Base-by-base conservation (phyloP, 2,113 vertebrate species). In the Triplophysa rosa region DNA sequence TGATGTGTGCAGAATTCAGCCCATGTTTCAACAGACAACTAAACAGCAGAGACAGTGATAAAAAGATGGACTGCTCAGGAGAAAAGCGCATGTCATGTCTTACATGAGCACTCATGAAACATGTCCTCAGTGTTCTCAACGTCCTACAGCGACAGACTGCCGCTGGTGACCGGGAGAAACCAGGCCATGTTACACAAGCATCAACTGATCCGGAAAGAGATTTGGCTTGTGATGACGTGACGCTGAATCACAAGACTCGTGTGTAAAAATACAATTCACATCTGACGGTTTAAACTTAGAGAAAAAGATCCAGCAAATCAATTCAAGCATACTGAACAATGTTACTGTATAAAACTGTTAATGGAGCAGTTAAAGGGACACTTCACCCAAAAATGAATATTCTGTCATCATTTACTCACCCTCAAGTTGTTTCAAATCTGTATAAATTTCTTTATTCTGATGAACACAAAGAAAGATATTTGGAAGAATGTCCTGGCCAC, bases 201-300 rank as follows among this genome's bases (percentile, higher is more conserved):
- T 74, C 71, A 62, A 40, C 71, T 74, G 56, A 74, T 24, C n/a
- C 23, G 21, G 52, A 59, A 37, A 33, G 5, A 37, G 16, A 33
- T 52, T 54, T 3, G 54, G 26, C 52, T 23, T 58, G 37, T 40
- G 7, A 72, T 59, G 29, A 72, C 16, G n/a, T n/a, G 4, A n/a
- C 11, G 42, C 19, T 69, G 45, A 69, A 69, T n/a, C 54, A 58
- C 54, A 58, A 58, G 54, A n/a, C n/a, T 58, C 21, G 2, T 9
- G 42, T 24, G 21, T 49, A 68, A 69, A 69, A 69, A 21, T 16
- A 40, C 11, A 8, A 56, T 10, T 23, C n/a, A 10, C 4, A 21
- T 58, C 19, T 52, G n/a, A 54, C 67, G 19, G 16, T 29, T 54
- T 33, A 19, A 10, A 33, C 24, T 29, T 9, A 24, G 45, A 24